Base-by-base conservation (phyloP, 2,113 vertebrate species). In the Cavia porcellus region DNA sequence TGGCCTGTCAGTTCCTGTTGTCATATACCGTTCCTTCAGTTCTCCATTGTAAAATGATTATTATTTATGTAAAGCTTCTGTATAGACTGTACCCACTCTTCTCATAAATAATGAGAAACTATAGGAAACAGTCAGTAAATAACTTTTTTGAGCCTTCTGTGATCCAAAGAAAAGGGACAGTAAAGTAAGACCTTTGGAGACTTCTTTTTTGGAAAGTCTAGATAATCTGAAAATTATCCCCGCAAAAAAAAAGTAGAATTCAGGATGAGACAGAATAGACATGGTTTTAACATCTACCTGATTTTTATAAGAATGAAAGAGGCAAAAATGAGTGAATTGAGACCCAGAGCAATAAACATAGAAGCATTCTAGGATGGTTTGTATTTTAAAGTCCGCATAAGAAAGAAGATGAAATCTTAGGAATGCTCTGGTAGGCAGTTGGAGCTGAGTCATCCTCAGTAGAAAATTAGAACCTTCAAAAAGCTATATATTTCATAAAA, bases 21-120 rank as follows among this genome's bases (percentile, higher is more conserved):
- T 86, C 35, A 47, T 86, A 72, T 85, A 14, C 8, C 2, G 35
- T 80, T 83, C 75, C 25, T 80, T 92, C 38, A 38, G 59, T 89
- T 86, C 35, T 89, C 25, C 24, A 84, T 77, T 66, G 55, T 30
- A 55, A 87, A 79, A 86, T 82, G 52, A 87, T 59, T 55, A 35
- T 90, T 88, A 85, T 32, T 96, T 66, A 24, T 82, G 62, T 80
- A 93, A 88, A 95, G 13, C 35, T 80, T 90, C 38, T 55, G 28
- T 83, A 45, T 32, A 59, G 6, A 7, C 15, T 88, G 5, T 81
- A 92, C 28, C 35, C n/a, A 35, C 19, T 3, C 92, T 92, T 42
- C 35, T 94, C 47, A 62, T 4, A 42, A 42, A 79, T 85, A 84
- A 50, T 72, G 28, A 77, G 42, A 94, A 72, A 25, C 61, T 92